phyloP scores from a whole-genome alignment of 2,113 vertebrate genomes.

The Eulemur macaco region DNA sequence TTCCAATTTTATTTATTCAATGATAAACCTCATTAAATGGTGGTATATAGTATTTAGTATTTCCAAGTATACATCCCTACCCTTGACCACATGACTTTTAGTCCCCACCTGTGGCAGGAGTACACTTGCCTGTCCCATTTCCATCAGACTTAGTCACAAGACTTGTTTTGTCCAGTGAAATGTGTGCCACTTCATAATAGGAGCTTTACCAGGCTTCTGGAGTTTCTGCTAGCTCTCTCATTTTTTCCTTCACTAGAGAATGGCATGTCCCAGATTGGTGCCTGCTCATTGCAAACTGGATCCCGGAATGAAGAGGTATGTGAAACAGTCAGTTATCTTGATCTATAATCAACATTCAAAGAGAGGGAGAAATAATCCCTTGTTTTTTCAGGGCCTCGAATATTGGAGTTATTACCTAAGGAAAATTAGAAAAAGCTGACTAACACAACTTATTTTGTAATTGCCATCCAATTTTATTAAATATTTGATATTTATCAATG shows the following conservation, averaged over 20 bases:
- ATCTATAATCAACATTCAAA: background rate
- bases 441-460: background rate
- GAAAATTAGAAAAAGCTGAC: background rate
- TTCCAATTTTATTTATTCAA: background rate
- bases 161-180: background rate
- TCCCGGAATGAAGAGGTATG: background rate
- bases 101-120: background rate
- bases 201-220: background rate
- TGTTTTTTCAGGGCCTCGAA: background rate
- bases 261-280: background rate
- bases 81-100: background rate
- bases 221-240: background rate
- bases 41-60: background rate
- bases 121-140: background rate
- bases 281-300: background rate
- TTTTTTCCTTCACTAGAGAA: background rate
- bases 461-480: background rate
- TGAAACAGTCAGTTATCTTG: background rate
- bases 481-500: background rate
- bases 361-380: background rate
- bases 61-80: background rate
- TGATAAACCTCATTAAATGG: background rate
- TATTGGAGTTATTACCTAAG: background rate
- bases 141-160: background rate
- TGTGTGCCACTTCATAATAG: background rate